These are phyloP conservation scores for Linnaemya tessellans DNA, from an alignment of 2,888 invertebrate species.

Conservation along the genomic window DNA sequence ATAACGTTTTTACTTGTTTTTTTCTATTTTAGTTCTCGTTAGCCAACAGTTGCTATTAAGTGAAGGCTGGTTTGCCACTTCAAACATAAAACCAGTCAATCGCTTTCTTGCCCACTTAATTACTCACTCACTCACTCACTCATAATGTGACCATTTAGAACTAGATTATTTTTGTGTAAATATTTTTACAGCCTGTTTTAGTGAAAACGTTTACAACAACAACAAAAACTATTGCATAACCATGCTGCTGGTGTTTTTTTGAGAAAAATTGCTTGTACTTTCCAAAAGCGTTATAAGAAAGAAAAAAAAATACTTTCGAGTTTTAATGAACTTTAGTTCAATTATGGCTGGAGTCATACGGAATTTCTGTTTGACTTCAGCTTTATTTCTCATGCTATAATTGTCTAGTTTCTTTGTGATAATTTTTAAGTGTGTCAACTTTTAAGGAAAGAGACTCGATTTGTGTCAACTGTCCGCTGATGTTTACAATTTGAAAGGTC, in stretches of 20 bases:
- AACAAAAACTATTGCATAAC: not conserved
- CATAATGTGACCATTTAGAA: not conserved
- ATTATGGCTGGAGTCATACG: conserved; percentile 23
- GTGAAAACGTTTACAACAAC: not conserved
- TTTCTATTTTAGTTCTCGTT: conserved; percentile 21
- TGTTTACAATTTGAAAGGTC: not conserved
- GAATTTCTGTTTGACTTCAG: conserved; percentile 53
- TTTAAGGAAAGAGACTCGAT: not conserved
- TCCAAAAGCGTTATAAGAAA: not conserved
- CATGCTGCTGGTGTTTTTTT: not conserved
- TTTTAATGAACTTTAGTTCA: conserved; percentile 15
- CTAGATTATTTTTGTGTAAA: not conserved
- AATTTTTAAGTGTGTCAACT: conserved; percentile 13
- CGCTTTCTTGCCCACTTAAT: not conserved
- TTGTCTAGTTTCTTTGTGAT: conserved; percentile 7
- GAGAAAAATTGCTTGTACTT: conserved; percentile 31
- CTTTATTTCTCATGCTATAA: conserved; percentile 41
- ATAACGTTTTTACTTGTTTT: too few relatives aligned
- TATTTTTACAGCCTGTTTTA: not conserved
- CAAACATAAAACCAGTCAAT: conserved; percentile 10
- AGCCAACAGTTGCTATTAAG: conserved; percentile 63
- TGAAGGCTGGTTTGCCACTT: conserved; percentile 25
- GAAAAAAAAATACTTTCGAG: not conserved
- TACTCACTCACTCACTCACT: conserved; percentile 4
- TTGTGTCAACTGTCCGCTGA: not conserved